phyloP scores from a whole-genome alignment of 2,888 invertebrate genomes.

The Drosophila longiperda region DNA sequence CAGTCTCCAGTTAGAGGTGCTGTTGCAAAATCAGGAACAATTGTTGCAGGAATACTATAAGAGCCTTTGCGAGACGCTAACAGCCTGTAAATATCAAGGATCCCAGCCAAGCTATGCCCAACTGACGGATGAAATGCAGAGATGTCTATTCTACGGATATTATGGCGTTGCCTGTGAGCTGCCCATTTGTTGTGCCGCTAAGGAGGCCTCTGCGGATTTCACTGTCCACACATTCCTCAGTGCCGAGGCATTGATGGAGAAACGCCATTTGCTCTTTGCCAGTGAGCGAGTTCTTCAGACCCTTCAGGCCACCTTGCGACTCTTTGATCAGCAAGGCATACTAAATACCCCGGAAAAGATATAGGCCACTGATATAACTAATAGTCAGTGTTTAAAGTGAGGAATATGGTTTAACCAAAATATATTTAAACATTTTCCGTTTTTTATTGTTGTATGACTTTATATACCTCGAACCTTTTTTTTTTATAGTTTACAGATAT shows the following conservation, averaged over 20 bases:
- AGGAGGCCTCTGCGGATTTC: conserved; percentile 59
- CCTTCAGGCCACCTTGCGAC: conserved; percentile 63
- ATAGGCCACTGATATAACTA: not conserved
- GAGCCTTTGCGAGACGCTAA: conserved; percentile 62
- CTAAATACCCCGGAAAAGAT: conserved; percentile 40
- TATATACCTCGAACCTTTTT: not conserved
- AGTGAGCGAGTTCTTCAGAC: conserved; percentile 67
- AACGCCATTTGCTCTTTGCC: conserved; percentile 66
- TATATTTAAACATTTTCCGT: not conserved
- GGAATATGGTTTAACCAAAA: not conserved
- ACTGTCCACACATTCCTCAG: conserved; percentile 59
- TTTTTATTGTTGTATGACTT: not conserved
- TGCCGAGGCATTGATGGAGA: conserved; percentile 53
- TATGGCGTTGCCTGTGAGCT: conserved; percentile 73
- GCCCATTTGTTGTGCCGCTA: conserved; percentile 72
- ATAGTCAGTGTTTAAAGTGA: conserved; percentile 1
- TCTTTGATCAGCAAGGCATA: conserved; percentile 75
- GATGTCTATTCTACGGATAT: conserved; percentile 73
- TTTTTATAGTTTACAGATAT: not conserved
- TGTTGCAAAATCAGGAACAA: conserved; percentile 63
- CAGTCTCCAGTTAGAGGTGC: conserved; percentile 74
- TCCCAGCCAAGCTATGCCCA: conserved; percentile 59
- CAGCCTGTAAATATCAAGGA: conserved; percentile 24
- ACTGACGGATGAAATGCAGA: conserved; percentile 69
- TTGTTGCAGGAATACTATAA: conserved; percentile 73